Percentiles rank a stretch among this genome's conserved stretches.
These are phyloP conservation scores for Heterohyrax brucei DNA, from an alignment of 2,797 vertebrate genomes.

Conservation along the genomic window DNA sequence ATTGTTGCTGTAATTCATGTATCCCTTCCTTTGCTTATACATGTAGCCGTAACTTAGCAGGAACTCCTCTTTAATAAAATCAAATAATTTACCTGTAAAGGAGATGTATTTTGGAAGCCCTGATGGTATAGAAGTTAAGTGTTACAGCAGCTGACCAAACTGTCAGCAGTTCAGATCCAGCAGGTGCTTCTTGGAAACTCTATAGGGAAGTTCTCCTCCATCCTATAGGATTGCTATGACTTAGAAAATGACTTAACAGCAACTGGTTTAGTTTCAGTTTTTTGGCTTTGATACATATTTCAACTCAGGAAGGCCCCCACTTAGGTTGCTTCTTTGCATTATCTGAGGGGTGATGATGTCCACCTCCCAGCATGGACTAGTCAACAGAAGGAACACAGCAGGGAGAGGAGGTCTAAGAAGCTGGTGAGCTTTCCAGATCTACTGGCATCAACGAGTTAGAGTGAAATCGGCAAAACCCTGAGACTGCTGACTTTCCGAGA, in stretches of 20 bases:
- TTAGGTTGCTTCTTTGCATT: neutral
- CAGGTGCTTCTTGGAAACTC: too few species aligned
- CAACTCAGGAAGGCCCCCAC: neutral
- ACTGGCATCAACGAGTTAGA: neutral
- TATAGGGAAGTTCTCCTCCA: too few species aligned
- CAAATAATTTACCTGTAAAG: neutral
- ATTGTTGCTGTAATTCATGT: neutral
- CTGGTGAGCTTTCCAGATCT: neutral
- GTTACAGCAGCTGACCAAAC: too few species aligned
- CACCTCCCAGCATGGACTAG: neutral
- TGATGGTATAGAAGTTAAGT: too few species aligned
- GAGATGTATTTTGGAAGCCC: neutral
- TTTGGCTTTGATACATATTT: neutral
- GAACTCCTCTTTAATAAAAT: conserved; percentile 13
- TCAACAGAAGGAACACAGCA: neutral
- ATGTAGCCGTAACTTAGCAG: neutral
- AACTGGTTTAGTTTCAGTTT: too few species aligned
- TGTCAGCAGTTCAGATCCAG: too few species aligned
- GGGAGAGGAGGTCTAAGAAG: neutral
- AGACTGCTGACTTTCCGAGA: neutral
- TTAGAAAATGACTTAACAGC: too few species aligned
- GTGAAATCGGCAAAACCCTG: neutral
- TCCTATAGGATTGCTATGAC: too few species aligned
- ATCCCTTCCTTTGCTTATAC: conserved; percentile 28
- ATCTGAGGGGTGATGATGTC: neutral